Evolutionary conservation across 2,113 vertebrate species (phyloP).

Genomic region (Corvus cornix): DNA sequence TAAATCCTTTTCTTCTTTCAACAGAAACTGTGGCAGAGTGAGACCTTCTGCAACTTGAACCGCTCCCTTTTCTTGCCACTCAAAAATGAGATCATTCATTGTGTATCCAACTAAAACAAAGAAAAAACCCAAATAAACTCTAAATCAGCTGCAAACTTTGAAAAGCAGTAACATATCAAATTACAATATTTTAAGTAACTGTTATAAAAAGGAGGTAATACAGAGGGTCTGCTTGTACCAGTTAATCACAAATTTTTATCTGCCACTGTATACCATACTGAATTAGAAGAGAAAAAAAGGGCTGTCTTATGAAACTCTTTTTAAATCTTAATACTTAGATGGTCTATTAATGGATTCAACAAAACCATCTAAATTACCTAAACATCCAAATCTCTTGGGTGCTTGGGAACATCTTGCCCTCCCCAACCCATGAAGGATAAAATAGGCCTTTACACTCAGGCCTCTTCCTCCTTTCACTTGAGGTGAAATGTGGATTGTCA

Average conservation of each 20-base stretch:
- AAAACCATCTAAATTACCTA: neutral
- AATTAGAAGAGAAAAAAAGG: neutral
- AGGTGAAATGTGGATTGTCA: neutral
- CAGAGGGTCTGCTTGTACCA: neutral
- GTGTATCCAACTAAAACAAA: slow-evolving; percentile 90
- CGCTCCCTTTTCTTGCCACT: slow-evolving; percentile 96
- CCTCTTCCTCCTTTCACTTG: neutral
- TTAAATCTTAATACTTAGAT: neutral
- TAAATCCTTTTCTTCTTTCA: slow-evolving; percentile 95
- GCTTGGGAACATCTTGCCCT: neutral
- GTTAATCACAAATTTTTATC: neutral
- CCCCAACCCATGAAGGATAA: neutral
- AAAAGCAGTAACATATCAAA: neutral
- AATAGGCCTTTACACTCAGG: neutral
- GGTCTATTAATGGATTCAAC: neutral
- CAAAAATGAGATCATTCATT: slow-evolving; percentile 98
- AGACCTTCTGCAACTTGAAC: slow-evolving; percentile 97
- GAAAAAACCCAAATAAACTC: neutral
- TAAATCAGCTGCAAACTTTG: neutral
- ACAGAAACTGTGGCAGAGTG: slow-evolving; percentile 93
- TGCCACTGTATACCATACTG: neutral
- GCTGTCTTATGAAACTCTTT: neutral
- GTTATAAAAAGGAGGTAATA: neutral
- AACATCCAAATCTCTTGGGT: neutral
- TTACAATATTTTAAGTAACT: neutral